These are phyloP conservation scores for Ips typographus DNA, from an alignment of 1,140 invertebrate species.

Conservation along the genomic window DNA sequence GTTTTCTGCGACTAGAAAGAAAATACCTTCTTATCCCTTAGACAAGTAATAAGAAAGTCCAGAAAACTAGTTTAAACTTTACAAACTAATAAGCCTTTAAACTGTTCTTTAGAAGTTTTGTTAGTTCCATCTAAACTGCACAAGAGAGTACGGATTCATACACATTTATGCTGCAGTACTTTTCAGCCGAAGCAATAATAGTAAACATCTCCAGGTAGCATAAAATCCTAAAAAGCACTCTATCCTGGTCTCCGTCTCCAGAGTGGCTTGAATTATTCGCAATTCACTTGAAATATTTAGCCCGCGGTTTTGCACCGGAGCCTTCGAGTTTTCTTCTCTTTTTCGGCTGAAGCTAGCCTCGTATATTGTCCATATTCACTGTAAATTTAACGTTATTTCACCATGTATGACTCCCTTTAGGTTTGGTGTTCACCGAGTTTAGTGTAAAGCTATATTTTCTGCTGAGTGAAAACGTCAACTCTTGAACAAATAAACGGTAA, in stretches of 20 bases:
- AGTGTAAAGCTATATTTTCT: too few relatives aligned
- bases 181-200: constrained; percentile 1
- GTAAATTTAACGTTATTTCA: constrained; percentile 6
- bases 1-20: too few relatives aligned
- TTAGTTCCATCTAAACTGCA: too few relatives aligned
- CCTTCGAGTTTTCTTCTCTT: constrained; percentile 6
- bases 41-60: too few relatives aligned
- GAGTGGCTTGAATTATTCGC: constrained; percentile 8
- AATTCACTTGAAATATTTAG: constrained; percentile 14
- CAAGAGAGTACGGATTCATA: too few relatives aligned
- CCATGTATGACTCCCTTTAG: constrained; percentile 3
- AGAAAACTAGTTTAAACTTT: too few relatives aligned
- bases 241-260: constrained; percentile 4
- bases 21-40: too few relatives aligned
- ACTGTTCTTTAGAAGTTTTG: too few relatives aligned
- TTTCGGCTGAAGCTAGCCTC: neutral
- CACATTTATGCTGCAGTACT: neutral
- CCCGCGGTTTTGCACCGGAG: constrained; percentile 7
- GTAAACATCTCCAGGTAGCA: constrained; percentile 5
- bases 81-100: too few relatives aligned
- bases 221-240: constrained; percentile 8
- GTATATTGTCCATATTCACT: constrained; percentile 9
- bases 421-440: neutral
- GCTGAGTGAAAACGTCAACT: too few relatives aligned
- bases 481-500: too few relatives aligned